Percentiles rank a stretch among this genome's conserved stretches.
Conservation (phyloP, 2,888 invertebrate species). For the Campoplex capitator region DNA sequence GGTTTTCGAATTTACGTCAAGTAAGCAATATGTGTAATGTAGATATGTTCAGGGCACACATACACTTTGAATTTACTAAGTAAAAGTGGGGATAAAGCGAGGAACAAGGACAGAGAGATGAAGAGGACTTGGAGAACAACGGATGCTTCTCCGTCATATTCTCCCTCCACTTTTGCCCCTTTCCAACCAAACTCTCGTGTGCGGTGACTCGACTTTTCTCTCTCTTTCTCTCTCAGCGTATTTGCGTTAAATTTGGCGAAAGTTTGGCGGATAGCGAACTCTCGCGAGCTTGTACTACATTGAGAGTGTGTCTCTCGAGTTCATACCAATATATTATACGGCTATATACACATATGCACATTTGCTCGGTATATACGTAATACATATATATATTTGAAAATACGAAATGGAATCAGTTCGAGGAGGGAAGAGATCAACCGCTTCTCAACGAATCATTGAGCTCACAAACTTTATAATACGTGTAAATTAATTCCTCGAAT, state of each 20-base stretch:
- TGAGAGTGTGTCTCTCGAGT: constrained; percentile 54
- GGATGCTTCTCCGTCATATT: constrained; percentile 51
- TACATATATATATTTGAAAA: not conserved
- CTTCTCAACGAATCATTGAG: constrained; percentile 12
- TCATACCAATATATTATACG: constrained; percentile 21
- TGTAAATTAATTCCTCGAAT: constrained; percentile 4
- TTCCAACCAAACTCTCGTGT: constrained; percentile 39
- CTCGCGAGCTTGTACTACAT: constrained; percentile 53
- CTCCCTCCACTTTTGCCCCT: constrained; percentile 24
- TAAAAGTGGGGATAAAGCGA: constrained; percentile 44
- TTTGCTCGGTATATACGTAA: not conserved
- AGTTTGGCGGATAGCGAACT: constrained; percentile 74
- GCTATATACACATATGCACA: constrained; percentile 2
- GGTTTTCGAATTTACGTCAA: not conserved
- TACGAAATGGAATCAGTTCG: constrained; percentile 32
- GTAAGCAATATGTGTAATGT: not conserved
- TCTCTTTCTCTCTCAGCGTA: constrained; percentile 64
- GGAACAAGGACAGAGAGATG: constrained; percentile 41
- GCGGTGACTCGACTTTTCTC: constrained; percentile 46
- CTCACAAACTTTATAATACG: constrained; percentile 9
- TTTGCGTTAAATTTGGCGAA: constrained; percentile 79
- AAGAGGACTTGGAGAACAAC: constrained; percentile 64
- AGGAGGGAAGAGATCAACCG: constrained; percentile 12
- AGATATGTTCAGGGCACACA: not conserved
- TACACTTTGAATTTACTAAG: constrained; percentile 4